phyloP scores from a whole-genome alignment of 2,113 vertebrate genomes.

The Neomonachus schauinslandi region DNA sequence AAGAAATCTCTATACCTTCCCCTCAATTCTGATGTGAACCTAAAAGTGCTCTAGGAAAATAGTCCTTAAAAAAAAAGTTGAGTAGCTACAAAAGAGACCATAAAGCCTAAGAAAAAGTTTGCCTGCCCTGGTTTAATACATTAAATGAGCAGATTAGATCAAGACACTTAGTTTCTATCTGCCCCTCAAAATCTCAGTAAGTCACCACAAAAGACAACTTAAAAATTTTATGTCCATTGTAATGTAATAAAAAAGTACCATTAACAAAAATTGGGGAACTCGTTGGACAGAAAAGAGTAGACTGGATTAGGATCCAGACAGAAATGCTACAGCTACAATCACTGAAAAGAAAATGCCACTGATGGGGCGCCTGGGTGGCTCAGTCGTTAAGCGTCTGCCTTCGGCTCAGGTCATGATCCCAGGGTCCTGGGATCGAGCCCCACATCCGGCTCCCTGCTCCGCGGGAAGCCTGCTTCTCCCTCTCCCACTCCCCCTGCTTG shows the following conservation, averaged over 20 bases:
- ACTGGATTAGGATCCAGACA: not conserved
- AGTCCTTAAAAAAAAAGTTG: not conserved
- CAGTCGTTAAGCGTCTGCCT: no score
- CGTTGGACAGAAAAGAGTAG: not conserved
- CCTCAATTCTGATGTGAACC: not conserved
- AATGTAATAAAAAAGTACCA: not conserved
- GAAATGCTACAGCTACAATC: not conserved
- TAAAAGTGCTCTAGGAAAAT: not conserved
- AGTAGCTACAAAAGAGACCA: not conserved
- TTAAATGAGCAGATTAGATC: not conserved
- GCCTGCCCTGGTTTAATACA: not conserved
- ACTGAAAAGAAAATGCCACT: not conserved
- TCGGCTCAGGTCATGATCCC: no score
- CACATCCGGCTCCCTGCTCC: no score
- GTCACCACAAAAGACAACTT: not conserved
- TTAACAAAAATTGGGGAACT: not conserved
- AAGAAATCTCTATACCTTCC: not conserved
- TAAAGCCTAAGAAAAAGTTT: not conserved
- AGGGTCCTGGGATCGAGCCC: no score
- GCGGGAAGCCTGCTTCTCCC: no score
- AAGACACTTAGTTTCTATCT: not conserved
- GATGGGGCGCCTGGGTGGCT: not conserved
- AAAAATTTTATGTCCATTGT: not conserved
- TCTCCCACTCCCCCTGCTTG: no score
- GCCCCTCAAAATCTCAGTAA: not conserved